phyloP scores from a whole-genome alignment of 2,797 vertebrate species.

The Peromyscus nudipes region DNA sequence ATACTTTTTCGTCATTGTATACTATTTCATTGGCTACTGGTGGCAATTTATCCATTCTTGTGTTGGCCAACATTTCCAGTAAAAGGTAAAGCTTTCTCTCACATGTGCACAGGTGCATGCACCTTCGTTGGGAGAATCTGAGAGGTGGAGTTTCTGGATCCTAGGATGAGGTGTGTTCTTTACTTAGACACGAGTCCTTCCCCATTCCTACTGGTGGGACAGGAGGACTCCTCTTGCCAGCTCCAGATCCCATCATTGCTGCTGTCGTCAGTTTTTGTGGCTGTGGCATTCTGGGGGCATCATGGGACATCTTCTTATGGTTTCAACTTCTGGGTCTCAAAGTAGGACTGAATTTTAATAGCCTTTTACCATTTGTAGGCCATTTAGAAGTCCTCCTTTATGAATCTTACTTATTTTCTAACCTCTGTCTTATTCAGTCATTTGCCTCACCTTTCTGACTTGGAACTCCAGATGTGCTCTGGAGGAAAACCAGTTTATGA shows the following conservation, averaged over 20 bases:
- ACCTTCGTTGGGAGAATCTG: constrained; percentile 10
- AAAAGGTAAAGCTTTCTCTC: background rate
- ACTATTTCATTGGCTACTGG: background rate
- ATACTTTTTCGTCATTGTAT: constrained; percentile 22
- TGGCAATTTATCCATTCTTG: constrained; percentile 12
- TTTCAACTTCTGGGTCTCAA: constrained; percentile 35
- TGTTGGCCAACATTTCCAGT: constrained; percentile 33
- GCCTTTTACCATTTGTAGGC: constrained; percentile 22
- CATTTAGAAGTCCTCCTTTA: constrained; percentile 33
- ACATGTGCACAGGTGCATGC: background rate
- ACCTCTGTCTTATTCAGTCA: constrained; percentile 4
- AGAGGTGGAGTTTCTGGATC: constrained; percentile 51
- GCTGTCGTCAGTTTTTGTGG: background rate
- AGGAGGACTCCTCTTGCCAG: background rate
- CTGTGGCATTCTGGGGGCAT: constrained; percentile 16
- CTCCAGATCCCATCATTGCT: background rate
- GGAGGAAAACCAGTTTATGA: background rate
- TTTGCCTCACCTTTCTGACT: background rate
- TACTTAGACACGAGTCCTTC: constrained; percentile 5
- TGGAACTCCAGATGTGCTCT: constrained; percentile 30
- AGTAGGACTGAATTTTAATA: constrained; percentile 13
- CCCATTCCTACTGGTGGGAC: background rate
- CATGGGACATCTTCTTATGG: background rate
- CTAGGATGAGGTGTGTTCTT: background rate
- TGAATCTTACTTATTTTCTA: background rate